Conservation (phyloP, 2,797 vertebrate genomes). For the Cuculus canorus region DNA sequence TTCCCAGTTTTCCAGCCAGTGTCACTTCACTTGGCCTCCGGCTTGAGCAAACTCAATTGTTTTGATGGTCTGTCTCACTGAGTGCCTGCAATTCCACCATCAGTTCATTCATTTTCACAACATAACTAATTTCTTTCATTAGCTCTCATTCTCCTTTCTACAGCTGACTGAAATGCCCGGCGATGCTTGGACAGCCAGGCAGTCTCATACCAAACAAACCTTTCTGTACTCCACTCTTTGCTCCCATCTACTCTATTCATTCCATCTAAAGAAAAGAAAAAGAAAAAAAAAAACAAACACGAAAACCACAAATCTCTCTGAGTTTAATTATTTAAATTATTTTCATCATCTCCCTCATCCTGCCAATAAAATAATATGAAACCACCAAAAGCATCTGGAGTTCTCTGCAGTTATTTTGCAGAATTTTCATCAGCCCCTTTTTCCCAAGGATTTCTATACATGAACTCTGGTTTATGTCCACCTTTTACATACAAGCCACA, state of each 20-base stretch:
- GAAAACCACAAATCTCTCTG: too few relatives aligned
- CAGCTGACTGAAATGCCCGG: background rate
- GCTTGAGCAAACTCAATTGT: background rate
- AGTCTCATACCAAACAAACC: background rate
- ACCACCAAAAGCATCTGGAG: background rate
- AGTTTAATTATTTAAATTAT: background rate
- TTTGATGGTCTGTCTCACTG: background rate
- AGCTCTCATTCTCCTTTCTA: background rate
- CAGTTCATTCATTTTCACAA: background rate
- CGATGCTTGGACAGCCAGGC: background rate
- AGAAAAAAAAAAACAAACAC: background rate
- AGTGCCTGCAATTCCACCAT: rapidly evolving
- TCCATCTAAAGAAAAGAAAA: background rate
- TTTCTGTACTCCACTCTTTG: background rate
- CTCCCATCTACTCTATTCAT: background rate
- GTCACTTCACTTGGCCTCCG: background rate
- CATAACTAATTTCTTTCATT: background rate
- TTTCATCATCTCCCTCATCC: background rate
- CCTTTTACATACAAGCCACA: background rate
- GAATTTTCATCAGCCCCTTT: background rate
- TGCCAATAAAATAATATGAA: background rate
- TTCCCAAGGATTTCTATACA: background rate
- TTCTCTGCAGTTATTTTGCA: background rate
- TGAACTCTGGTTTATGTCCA: background rate
- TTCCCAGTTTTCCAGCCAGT: background rate